Evolutionary conservation across 2,113 vertebrate genomes (phyloP).

Genomic region (Gopherus evgoodei): DNA sequence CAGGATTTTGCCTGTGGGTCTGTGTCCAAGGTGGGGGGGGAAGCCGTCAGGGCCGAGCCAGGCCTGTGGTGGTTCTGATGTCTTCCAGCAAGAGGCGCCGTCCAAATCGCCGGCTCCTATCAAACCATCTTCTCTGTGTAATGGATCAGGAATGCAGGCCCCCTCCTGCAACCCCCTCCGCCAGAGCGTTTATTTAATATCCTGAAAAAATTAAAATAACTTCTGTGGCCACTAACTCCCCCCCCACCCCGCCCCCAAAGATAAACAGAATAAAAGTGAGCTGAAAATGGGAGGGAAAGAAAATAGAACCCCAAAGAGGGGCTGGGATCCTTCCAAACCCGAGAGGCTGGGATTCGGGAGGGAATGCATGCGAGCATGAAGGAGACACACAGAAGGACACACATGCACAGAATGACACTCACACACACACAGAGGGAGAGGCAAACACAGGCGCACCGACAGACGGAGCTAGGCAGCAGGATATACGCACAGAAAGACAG

Average conservation of each 20-base stretch:
- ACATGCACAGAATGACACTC: not conserved
- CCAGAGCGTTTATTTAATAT: conserved; percentile 91
- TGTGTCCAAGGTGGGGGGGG: conserved; percentile 55
- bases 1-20: not conserved
- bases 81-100: conserved; percentile 90
- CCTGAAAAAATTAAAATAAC: conserved; percentile 90
- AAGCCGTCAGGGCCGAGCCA: conserved; percentile 82
- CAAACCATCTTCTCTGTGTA: conserved; percentile 79
- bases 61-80: conserved; percentile 92
- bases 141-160: conserved; percentile 64
- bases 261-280: conserved; percentile 63
- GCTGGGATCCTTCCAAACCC: conserved; percentile 8
- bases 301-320: not conserved
- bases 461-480: not conserved
- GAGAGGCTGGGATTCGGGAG: not conserved
- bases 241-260: conserved; percentile 45
- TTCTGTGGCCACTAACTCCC: conserved; percentile 79
- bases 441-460: not conserved
- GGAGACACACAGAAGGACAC: not conserved
- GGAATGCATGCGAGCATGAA: not conserved
- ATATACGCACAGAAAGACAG: not conserved
- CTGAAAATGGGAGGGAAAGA: not conserved
- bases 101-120: conserved; percentile 71
- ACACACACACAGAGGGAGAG: not conserved
- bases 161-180: conserved; percentile 66